Evolutionary conservation across 1,140 invertebrate genomes (phyloP), one percentile per base, ranked within the genome.

Genomic region (Brachionus calyciflorus): DNA sequence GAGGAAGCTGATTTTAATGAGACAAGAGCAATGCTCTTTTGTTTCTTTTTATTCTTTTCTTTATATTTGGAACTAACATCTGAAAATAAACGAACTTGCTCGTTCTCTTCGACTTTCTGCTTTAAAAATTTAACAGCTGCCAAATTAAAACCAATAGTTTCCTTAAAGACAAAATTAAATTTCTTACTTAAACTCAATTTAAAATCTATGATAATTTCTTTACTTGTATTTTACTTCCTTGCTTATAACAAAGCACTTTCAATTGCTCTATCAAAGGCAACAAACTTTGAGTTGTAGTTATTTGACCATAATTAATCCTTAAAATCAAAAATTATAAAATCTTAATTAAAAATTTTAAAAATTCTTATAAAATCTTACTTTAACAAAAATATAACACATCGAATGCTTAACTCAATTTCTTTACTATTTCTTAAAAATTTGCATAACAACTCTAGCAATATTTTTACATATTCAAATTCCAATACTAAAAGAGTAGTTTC

Each of bases 401-500:
- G 89, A 55, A 88, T 88, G 55, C 91, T 83, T 48, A 95, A 83
- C 86, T 98, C 94, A 1, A 88, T 85, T 63, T 92, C 88, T 82
- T 87, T 87, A 79, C 90, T 88, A 78, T 88, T 86, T 21, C 88
- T 85, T 0, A 93, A 84, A 76, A 82, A 82, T 1, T 84, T 82
- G 0, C 90, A 89, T 46, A 97, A 81, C 78, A 90, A 85, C 77
- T 89, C 84, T 0, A 98, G 86, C 57, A 98, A 87, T 53, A 93
- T 89, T 79, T 90, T 90, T 0, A 93, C 91, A 68, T 89, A 88
- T 26, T 89, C 88, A 81, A 94, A 93, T 19, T 94, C 92, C 26
- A 98, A 84, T 7, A 95, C 84, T 0, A 97, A 81, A 2, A 98
- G 84, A 0, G 92, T 88, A 85, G 96, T 92, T 84, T 97, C 93